Conservation (phyloP, 2,797 vertebrate species). For the Streptopelia turtur region DNA sequence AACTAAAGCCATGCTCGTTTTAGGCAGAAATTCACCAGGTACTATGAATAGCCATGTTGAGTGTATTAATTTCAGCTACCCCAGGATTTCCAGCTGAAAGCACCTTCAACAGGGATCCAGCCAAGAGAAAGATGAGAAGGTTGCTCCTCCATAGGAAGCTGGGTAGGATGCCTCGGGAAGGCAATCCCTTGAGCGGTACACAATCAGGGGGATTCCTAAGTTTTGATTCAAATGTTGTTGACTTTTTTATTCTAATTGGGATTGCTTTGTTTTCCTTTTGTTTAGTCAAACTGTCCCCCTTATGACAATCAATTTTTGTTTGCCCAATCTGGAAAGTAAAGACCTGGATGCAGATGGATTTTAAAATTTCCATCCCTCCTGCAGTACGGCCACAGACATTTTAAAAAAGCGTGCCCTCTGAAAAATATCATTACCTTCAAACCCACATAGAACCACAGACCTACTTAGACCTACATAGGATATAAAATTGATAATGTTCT, state of each 20-base stretch:
- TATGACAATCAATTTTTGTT: rapidly evolving
- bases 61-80: not conserved
- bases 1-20: not conserved
- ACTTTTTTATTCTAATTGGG: not conserved
- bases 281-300: not conserved
- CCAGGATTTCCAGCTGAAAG: constrained; percentile 29
- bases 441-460: not conserved
- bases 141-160: not conserved
- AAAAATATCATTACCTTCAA: not conserved
- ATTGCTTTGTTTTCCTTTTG: not conserved
- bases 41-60: not conserved
- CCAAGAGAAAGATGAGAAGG: constrained; percentile 20
- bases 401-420: not conserved
- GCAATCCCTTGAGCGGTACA: not conserved
- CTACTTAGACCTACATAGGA: no score
- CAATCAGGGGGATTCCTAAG: not conserved
- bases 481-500: not conserved
- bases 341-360: not conserved
- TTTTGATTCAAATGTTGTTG: not conserved
- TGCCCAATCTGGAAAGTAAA: not conserved
- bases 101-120: not conserved
- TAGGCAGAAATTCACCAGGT: not conserved
- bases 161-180: not conserved
- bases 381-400: not conserved
- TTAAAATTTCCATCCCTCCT: not conserved